phyloP scores from a whole-genome alignment of 2,113 vertebrate species.

The Nasalis larvatus region DNA sequence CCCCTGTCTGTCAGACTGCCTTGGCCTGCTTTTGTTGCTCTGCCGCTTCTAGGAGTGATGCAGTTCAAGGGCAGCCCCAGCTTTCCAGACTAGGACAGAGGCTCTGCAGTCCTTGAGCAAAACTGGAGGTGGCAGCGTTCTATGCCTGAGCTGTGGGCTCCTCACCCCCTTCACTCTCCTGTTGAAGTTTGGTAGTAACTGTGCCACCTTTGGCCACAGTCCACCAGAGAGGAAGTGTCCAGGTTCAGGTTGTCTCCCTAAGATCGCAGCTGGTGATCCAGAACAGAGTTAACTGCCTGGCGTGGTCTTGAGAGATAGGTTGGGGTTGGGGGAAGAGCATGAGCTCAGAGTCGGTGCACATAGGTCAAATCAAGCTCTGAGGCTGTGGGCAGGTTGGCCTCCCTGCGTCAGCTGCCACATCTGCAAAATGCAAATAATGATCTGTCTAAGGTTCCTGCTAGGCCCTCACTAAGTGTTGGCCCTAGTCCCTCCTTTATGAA shows the following conservation, averaged over 20 bases:
- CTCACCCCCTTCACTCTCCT: not conserved
- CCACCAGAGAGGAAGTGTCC: not conserved
- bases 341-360: no score
- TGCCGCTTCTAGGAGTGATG: no score
- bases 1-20: not conserved
- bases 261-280: not conserved
- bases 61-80: no score
- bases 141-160: not conserved
- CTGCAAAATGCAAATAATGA: not conserved
- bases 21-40: not conserved
- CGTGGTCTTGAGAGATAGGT: not conserved
- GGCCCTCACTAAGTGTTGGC: not conserved
- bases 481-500: not conserved
- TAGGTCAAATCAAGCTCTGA: not conserved
- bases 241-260: not conserved
- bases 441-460: no score
- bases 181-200: not conserved
- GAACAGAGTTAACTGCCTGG: not conserved
- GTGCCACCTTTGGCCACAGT: no score
- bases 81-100: not conserved
- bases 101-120: not conserved
- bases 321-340: not conserved
- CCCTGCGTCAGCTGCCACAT: not conserved
- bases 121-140: not conserved
- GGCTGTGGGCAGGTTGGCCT: no score